Evolutionary conservation across 2,113 vertebrate genomes (phyloP), one percentile per base, ranked within the genome.

Genomic region (Scortum barcoo): DNA sequence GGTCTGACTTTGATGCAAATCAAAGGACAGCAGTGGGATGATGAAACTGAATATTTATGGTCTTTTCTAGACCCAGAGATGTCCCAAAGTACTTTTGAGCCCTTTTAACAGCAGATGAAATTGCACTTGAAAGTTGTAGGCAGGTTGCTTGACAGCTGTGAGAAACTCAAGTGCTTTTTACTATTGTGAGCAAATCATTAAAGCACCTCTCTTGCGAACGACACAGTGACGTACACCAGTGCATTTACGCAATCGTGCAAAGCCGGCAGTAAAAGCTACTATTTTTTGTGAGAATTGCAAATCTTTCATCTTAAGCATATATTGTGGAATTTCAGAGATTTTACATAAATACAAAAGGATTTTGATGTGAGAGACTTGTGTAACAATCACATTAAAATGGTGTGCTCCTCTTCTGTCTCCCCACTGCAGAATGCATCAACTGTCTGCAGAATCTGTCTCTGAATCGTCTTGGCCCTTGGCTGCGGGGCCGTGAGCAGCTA

Each of bases 51-150:
- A 91, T 91, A 91, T 92, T 74, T 79, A 85, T 86, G 81, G 51
- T 58, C 78, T 76, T 79, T 87, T 73, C 16, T 56, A 56, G 71
- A 71, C 72, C 44, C 38, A 78, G 66, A 81, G 58, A 83, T 83
- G 80, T 80, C 82, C 58, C 77, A 2, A 50, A 86, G 79, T 82
- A 68, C 80, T 69, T 81, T 71, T 30, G 68, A 86, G 86, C 66
- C 75, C 80, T 89, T 90, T 90, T 73, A 89, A 72, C 70, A 46
- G 78, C 63, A 60, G 75, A 89, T 83, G 69, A 87, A 90, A 92
- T 91, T 83, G 82, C 82, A 81, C 89, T 91, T 87, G 85, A 93
- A 93, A 92, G 80, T 86, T 90, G 90, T 63, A 83, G 85, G 86
- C 77, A 68, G 89, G 83, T 91, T 89, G 70, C 74, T 80, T 84